Evolutionary conservation across 2,113 vertebrate species (phyloP).

Genomic region (Gopherus evgoodei): DNA sequence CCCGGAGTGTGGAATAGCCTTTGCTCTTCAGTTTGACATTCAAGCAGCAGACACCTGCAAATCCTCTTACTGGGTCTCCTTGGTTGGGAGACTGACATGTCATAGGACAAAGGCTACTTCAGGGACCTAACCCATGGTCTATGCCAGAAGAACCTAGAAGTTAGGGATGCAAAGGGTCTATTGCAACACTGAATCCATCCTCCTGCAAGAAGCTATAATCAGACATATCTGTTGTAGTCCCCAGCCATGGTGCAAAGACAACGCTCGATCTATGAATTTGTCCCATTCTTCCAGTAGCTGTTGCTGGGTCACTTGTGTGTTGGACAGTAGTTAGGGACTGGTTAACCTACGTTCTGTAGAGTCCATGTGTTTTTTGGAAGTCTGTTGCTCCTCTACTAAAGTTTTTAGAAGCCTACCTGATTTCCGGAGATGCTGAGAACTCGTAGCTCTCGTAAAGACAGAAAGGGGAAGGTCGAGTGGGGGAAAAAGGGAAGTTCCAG

Average conservation of each 20-base stretch:
- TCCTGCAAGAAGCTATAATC: not conserved
- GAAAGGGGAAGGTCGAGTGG: not conserved
- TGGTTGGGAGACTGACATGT: not conserved
- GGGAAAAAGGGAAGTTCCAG: not conserved
- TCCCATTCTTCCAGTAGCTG: not conserved
- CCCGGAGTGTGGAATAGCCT: accelerated
- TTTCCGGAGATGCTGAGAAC: not conserved
- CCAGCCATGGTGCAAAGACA: not conserved
- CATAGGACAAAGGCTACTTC: accelerated
- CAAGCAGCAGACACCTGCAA: not conserved
- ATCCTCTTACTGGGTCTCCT: not conserved
- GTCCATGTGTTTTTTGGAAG: not conserved
- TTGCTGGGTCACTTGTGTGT: not conserved
- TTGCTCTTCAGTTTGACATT: not conserved
- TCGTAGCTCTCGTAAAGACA: not conserved
- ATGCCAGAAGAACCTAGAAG: not conserved
- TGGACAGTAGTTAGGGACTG: not conserved
- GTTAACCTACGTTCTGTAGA: accelerated
- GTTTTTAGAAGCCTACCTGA: not conserved
- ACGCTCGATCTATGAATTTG: not conserved
- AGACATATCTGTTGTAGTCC: not conserved
- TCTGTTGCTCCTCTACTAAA: not conserved
- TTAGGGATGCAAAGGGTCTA: not conserved
- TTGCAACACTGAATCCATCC: not conserved
- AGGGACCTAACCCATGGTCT: not conserved